Evolutionary conservation across 2,888 invertebrate genomes (phyloP), one percentile per base, ranked within the genome.

Genomic region (Melanostoma scalare): DNA sequence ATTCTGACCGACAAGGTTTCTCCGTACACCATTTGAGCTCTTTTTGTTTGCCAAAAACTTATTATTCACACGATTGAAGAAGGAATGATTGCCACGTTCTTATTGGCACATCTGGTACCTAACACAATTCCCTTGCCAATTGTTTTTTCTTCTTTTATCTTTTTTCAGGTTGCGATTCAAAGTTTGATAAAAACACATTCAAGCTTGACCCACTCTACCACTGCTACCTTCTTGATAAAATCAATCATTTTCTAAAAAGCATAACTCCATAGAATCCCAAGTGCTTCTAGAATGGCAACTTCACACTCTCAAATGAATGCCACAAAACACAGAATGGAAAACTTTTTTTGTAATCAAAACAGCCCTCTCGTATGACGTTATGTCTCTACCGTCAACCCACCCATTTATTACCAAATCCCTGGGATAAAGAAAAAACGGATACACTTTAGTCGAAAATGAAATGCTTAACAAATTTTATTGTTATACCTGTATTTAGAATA

Each of bases 381-480:
- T 20, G 60, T 55, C 40, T 20, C 20, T 20, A 20, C 20, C 20
- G 20, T 20, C 20, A 9, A 61, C 61, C 31, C 61, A 61, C 61
- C 31, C 61, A 76, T 69, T 61, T 61, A 69, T 76, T 46, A 60
- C 61, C 40, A 40, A 52, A 75, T 50, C 52, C 50, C 38, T 5
- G 33, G 10, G 38, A 56, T 61, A 72, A 60, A 40, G 20, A 46
- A 38, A 48, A 40, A 52, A 61, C n/a, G 20, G 9, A 40, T 3
- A 40, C 55, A 36, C 42, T 68, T 73, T 40, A 61, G 61, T 63
- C 38, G 55, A 72, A 73, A 72, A 76, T 61, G 52, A 72, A 74
- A 73, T 63, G 63, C 61, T 73, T 68, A 52, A 72, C 52, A 78
- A 72, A 72, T 67, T 78, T 67, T 78, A 77, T 77, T 74, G 77